Base-by-base conservation (phyloP, 1,140 invertebrate genomes). In the Temnothorax nylanderi region DNA sequence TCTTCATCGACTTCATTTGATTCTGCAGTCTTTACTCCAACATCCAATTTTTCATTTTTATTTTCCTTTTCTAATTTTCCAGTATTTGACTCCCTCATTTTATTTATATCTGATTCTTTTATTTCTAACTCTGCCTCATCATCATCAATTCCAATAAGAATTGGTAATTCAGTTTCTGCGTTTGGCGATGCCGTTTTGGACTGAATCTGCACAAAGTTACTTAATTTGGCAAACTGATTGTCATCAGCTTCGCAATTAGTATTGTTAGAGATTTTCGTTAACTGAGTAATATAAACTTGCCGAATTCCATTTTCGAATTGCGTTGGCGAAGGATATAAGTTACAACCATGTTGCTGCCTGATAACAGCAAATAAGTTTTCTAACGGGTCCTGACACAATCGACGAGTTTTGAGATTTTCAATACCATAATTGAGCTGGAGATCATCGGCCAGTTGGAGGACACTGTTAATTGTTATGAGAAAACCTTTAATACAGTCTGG, bases 101-200 rank as follows among this genome's bases (percentile, higher is more conserved):
- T 56, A 56, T 56, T 56, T n/a, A 56, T 56, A 56, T 56, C 51
- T 56, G 51, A 56, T 56, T 56, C 51, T 56, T 56, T n/a, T 56
- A 56, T 56, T 56, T 56, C 51, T 56, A 56, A 56, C 51, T 56
- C n/a, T 56, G 51, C 11, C 7, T 51, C 3, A 51, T 51, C 49
- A 51, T 56, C 6, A 56, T 56, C n/a, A 56, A 56, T 56, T 56
- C n/a, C 51, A 56, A 56, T 56, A n/a, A 56, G 51, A 56, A 56
- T 56, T 56, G 51, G 6, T 18, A n/a, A 56, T 56, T 56, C 51
- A n/a, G 51, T 56, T 56, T 56, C 51, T 56, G 51, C 51, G 18
- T 56, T 18, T 56, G 16, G 51, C n/a, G 6, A 56, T 56, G 18
- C n/a, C 51, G 16, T 56, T 56, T 56, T n/a, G n/a, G 51, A 56